Conservation (phyloP, 37 sponge, comb jelly and placozoan genomes). For the Haliclona indistincta region DNA sequence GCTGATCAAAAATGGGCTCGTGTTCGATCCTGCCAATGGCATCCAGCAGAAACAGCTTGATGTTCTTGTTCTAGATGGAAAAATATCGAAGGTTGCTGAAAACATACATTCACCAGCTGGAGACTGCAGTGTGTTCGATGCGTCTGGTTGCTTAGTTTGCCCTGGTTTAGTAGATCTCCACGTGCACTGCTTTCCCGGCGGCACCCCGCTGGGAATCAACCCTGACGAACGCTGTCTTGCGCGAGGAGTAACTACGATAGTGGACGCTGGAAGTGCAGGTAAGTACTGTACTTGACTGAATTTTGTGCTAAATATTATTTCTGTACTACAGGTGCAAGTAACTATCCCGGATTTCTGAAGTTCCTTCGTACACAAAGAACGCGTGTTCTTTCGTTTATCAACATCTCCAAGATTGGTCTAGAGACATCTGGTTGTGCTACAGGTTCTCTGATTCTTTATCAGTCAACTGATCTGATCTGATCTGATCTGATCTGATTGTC, state of each 20-base stretch:
- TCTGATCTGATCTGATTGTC: too few species aligned
- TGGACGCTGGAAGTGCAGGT: conserved; percentile 65
- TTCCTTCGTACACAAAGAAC: conserved; percentile 7
- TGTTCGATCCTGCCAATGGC: conserved; percentile 41
- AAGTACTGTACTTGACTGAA: not conserved
- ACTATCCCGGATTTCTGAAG: not conserved
- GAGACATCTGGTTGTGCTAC: conserved; percentile 35
- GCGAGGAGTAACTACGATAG: conserved; percentile 57
- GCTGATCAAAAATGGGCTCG: conserved; percentile 4
- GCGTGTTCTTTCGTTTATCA: conserved; percentile 19
- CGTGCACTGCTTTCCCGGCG: conserved; percentile 35
- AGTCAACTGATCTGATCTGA: too few species aligned
- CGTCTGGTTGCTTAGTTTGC: conserved; percentile 29
- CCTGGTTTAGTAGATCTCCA: conserved; percentile 57
- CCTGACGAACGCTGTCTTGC: conserved; percentile 30
- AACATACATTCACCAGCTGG: not conserved
- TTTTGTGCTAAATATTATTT: not conserved
- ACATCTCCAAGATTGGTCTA: conserved; percentile 37
- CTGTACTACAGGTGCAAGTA: conserved; percentile 4
- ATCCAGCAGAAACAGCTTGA: conserved; percentile 20
- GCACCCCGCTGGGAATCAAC: conserved; percentile 40
- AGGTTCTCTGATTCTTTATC: too few species aligned
- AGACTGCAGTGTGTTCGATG: conserved; percentile 18
- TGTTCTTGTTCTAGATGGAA: conserved; percentile 31
- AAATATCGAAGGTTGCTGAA: conserved; percentile 7